A percentile compares a stretch with the other conserved stretches of the same genome.
Evolutionary conservation across 2,888 invertebrate genomes (phyloP).

Genomic region (Cataglyphis cursor): DNA sequence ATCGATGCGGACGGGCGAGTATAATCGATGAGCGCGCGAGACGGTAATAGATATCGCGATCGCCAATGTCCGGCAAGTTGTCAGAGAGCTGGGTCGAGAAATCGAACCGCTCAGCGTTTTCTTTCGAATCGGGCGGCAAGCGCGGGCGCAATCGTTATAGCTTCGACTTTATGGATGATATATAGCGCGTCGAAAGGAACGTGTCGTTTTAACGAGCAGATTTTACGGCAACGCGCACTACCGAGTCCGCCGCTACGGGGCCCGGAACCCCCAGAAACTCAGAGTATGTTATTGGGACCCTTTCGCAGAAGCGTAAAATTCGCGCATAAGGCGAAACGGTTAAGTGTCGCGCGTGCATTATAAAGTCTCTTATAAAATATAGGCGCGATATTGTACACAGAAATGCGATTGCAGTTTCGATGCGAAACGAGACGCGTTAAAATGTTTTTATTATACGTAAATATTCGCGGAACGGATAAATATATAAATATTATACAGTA

Average conservation of each 20-base stretch:
- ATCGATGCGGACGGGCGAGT: slow-evolving; percentile 41
- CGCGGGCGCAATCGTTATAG: slow-evolving; percentile 32
- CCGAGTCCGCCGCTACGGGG: slow-evolving; percentile 7
- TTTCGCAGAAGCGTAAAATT: slow-evolving; percentile 45
- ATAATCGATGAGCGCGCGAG: slow-evolving; percentile 55
- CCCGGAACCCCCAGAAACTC: neutral
- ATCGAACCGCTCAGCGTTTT: slow-evolving; percentile 57
- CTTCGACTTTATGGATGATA: slow-evolving; percentile 59
- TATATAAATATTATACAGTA: neutral
- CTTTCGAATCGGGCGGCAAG: slow-evolving; percentile 26
- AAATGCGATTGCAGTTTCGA: slow-evolving; percentile 11
- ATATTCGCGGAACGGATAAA: neutral
- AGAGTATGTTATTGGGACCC: neutral
- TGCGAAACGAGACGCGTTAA: neutral
- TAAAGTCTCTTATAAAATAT: slow-evolving; percentile 44
- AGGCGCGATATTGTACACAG: neutral
- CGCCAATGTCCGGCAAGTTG: slow-evolving; percentile 58
- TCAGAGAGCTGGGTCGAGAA: slow-evolving; percentile 55
- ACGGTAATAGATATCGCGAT: slow-evolving; percentile 63
- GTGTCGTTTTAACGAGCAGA: slow-evolving; percentile 58
- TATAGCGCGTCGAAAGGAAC: slow-evolving; percentile 57
- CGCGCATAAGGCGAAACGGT: slow-evolving; percentile 29
- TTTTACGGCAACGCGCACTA: slow-evolving; percentile 58
- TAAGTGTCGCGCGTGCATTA: slow-evolving; percentile 29
- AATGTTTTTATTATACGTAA: slow-evolving; percentile 7